Conservation (phyloP, 1,140 invertebrate species). For the Cepaea nemoralis region DNA sequence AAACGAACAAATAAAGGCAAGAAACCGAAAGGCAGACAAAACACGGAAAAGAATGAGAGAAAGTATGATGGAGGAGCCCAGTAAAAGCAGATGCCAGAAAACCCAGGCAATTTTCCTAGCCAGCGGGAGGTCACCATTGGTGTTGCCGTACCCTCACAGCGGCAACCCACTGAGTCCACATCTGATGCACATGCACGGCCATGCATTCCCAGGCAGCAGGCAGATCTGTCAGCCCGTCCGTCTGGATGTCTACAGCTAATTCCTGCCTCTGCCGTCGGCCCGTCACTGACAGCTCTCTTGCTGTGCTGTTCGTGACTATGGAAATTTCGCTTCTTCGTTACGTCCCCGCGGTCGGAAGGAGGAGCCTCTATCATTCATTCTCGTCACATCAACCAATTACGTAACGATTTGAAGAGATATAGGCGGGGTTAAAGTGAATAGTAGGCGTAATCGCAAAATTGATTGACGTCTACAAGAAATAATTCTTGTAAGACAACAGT, state of each 20-base stretch:
- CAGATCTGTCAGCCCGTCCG: neutral
- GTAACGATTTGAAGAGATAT: no score
- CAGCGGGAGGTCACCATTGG: neutral
- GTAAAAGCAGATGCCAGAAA: neutral
- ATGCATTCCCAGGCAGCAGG: neutral
- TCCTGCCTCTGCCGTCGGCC: neutral
- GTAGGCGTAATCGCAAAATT: no score
- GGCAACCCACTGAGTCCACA: conserved; percentile 5
- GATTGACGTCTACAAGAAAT: no score
- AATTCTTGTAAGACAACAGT: no score
- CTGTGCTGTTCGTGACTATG: neutral
- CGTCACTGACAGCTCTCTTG: neutral
- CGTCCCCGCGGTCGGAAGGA: no score
- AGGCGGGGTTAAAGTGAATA: no score
- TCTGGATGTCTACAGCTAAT: neutral
- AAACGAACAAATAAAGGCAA: no score
- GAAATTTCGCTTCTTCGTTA: no score
- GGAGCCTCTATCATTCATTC: no score
- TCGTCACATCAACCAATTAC: no score
- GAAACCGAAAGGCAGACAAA: neutral
- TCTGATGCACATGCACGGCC: conserved; percentile 21
- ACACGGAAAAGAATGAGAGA: neutral
- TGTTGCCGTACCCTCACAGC: conserved; percentile 1
- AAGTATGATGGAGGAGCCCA: neutral
- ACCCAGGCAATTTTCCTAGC: conserved; percentile 12